phyloP scores from a whole-genome alignment of 2,113 vertebrate species.

The Piprites chloris region DNA sequence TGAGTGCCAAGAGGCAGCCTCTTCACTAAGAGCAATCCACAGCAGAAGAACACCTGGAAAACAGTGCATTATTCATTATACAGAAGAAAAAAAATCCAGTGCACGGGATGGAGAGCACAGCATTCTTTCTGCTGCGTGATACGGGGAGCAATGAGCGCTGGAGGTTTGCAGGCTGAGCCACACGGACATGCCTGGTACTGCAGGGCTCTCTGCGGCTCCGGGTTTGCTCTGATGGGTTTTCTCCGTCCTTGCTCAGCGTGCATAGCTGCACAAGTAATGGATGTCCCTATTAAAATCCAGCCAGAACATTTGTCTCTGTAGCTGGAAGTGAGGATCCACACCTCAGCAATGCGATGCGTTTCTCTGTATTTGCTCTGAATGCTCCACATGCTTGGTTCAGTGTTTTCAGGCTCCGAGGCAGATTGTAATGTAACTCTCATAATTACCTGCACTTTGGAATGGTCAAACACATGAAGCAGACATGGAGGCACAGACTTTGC shows the following conservation, averaged over 20 bases:
- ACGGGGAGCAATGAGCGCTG: background rate
- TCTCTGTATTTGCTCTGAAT: background rate
- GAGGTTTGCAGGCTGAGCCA: background rate
- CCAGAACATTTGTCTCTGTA: background rate
- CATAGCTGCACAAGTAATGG: background rate
- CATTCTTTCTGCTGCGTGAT: fast-evolving
- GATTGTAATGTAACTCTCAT: background rate
- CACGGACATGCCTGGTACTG: background rate
- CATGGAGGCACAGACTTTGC: background rate
- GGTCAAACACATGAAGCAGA: background rate
- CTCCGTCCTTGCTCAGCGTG: fast-evolving
- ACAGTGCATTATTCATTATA: fast-evolving
- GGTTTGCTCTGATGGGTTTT: background rate
- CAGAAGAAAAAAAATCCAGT: background rate
- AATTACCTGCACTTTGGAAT: background rate
- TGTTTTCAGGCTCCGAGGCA: background rate
- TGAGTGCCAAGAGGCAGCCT: background rate
- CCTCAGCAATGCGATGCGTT: fast-evolving
- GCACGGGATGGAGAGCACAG: fast-evolving
- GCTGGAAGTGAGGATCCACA: background rate
- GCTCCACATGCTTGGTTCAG: fast-evolving
- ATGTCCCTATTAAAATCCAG: background rate
- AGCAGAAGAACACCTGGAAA: background rate
- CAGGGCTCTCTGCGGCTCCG: background rate
- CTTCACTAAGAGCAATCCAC: background rate